A percentile compares a stretch with the other conserved stretches of the same genome.
phyloP scores from a whole-genome alignment of 2,113 vertebrate species.

The Halcyon malimbica region DNA sequence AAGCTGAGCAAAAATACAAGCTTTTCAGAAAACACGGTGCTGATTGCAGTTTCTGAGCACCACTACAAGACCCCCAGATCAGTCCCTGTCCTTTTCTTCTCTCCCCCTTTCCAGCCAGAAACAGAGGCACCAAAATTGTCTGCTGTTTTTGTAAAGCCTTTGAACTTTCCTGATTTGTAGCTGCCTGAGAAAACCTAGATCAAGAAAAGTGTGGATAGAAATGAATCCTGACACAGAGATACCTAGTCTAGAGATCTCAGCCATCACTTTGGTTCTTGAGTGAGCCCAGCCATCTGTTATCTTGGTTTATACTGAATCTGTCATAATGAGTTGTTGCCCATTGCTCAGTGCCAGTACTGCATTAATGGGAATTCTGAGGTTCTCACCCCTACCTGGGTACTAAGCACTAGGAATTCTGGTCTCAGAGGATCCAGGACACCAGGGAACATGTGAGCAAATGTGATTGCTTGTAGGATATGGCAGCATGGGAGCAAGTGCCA shows the following conservation, averaged over 20 bases:
- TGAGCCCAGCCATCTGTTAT: background rate
- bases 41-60: background rate
- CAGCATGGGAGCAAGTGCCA: background rate
- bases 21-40: background rate
- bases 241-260: background rate
- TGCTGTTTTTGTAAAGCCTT: background rate
- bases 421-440: background rate
- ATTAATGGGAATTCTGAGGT: background rate
- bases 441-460: background rate
- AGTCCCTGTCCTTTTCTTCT: background rate
- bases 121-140: background rate
- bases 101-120: background rate
- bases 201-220: background rate
- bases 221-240: background rate
- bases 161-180: background rate
- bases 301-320: background rate
- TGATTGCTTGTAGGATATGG: background rate
- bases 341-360: background rate
- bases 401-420: background rate
- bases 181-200: background rate
- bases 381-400: background rate
- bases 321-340: background rate
- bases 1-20: background rate
- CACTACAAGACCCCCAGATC: background rate
- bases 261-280: background rate